phyloP scores from a whole-genome alignment of 2,797 vertebrate genomes.

The Catamblyrhynchus diadema region DNA sequence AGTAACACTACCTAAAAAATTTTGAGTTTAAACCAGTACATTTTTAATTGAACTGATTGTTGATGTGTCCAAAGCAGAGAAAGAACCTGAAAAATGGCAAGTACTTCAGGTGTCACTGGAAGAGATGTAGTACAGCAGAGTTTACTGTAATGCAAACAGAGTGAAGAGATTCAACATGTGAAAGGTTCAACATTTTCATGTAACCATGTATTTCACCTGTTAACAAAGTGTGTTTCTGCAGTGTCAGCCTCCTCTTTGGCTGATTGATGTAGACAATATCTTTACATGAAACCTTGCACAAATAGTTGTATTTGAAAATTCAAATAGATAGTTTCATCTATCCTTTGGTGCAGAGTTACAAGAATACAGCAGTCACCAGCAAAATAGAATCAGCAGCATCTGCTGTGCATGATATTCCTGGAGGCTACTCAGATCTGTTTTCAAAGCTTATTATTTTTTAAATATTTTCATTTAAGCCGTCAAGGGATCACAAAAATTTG shows the following conservation, averaged over 20 bases:
- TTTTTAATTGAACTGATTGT: not conserved
- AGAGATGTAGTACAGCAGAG: not conserved
- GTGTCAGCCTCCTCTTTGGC: not conserved
- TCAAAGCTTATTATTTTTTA: not conserved
- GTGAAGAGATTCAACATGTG: not conserved
- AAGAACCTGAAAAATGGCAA: not conserved
- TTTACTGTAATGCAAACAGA: not conserved
- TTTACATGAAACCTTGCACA: not conserved
- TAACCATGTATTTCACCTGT: not conserved
- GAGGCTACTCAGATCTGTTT: not conserved
- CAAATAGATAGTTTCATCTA: not conserved
- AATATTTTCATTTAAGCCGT: not conserved
- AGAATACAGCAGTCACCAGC: not conserved
- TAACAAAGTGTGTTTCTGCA: not conserved
- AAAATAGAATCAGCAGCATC: not conserved
- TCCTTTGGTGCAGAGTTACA: not conserved
- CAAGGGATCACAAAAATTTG: not conserved
- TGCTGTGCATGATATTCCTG: not conserved
- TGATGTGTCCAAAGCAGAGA: not conserved
- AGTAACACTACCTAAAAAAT: not conserved
- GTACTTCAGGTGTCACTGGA: not conserved
- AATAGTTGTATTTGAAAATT: not conserved
- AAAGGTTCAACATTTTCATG: not conserved
- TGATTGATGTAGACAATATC: not conserved
- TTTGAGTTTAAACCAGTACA: not conserved